phyloP scores from a whole-genome alignment of 2,797 vertebrate species.

The Australoheros facetus region DNA sequence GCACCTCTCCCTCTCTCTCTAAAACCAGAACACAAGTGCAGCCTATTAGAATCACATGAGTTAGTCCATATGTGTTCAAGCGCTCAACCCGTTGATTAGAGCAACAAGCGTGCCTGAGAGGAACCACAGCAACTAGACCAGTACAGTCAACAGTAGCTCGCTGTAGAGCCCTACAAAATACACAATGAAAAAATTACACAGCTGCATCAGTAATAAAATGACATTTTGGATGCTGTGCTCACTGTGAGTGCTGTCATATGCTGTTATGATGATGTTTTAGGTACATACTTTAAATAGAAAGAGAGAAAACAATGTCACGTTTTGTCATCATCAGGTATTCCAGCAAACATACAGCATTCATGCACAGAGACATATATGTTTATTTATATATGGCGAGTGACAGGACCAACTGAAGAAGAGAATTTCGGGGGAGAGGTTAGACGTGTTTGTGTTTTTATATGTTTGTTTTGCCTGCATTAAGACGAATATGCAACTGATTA shows the following conservation, averaged over 20 bases:
- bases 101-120: constrained; percentile 50
- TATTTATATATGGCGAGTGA: not conserved
- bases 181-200: constrained; percentile 13
- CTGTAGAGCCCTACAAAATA: not conserved
- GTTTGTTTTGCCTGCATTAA: constrained; percentile 58
- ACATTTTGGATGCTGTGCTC: constrained; percentile 6
- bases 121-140: constrained; percentile 35
- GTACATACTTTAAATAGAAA: constrained; percentile 6
- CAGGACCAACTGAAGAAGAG: not conserved
- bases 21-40: constrained; percentile 82
- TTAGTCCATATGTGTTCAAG: constrained; percentile 73
- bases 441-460: constrained; percentile 28
- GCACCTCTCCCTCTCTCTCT: constrained; percentile 57
- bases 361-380: not conserved
- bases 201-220: constrained; percentile 5
- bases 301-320: not conserved
- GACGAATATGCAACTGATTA: constrained; percentile 55
- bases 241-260: constrained; percentile 23
- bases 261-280: constrained; percentile 3
- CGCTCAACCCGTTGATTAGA: constrained; percentile 65
- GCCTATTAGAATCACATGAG: constrained; percentile 74
- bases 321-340: not conserved
- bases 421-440: constrained; percentile 39
- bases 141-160: constrained; percentile 4
- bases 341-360: constrained; percentile 5